Conservation (phyloP, 2,888 invertebrate species). For the Andrena marginata region DNA sequence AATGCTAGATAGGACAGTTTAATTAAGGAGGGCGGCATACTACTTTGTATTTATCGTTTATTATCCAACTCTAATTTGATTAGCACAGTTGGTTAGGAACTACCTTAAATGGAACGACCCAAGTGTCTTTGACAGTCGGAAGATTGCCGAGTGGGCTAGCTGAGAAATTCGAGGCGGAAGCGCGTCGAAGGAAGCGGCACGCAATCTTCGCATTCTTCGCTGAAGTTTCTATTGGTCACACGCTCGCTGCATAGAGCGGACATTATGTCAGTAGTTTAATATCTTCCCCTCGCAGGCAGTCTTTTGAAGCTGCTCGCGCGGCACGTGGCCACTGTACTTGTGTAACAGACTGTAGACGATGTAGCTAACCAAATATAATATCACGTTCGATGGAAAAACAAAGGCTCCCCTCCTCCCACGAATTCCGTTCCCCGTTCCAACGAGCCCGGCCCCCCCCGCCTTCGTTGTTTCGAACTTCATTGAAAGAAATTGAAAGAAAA, state of each 20-base stretch:
- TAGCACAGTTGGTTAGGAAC: no score
- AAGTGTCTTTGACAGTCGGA: no score
- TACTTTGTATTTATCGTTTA: no score
- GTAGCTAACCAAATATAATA: slow-evolving; percentile 55
- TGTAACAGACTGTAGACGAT: slow-evolving; percentile 68
- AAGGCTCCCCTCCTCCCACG: not conserved
- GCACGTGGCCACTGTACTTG: slow-evolving; percentile 79
- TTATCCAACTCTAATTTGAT: no score
- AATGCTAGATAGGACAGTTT: no score
- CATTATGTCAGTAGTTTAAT: slow-evolving; percentile 81
- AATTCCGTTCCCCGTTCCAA: not conserved
- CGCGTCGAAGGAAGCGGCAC: slow-evolving; percentile 3
- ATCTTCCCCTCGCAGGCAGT: slow-evolving; percentile 76
- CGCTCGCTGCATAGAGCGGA: slow-evolving; percentile 26
- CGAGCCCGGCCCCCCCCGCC: not conserved
- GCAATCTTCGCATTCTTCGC: slow-evolving; percentile 53
- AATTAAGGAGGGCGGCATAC: no score
- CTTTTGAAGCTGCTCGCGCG: slow-evolving; percentile 67
- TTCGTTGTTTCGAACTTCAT: not conserved
- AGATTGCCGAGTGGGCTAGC: no score
- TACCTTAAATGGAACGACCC: no score
- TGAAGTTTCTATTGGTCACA: slow-evolving; percentile 33
- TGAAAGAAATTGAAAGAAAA: not conserved
- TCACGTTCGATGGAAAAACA: slow-evolving; percentile 28
- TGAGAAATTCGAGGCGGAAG: not conserved